Evolutionary conservation across 2,888 invertebrate species (phyloP).

Genomic region (Brenthis hecate): DNA sequence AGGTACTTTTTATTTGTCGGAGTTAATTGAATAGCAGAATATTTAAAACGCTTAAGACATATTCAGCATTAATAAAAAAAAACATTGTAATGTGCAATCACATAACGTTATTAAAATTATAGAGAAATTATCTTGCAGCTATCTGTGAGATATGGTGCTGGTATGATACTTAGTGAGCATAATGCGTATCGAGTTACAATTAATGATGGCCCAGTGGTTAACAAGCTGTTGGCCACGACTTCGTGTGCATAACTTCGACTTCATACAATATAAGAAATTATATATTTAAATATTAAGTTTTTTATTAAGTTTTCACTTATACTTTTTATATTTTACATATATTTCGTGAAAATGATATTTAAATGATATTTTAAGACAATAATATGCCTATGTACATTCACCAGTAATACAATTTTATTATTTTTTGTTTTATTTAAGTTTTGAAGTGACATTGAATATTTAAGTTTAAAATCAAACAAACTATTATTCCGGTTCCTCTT

Average conservation of each 20-base stretch:
- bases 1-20: neutral
- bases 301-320: too few species aligned
- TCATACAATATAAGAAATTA: neutral
- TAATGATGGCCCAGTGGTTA: neutral
- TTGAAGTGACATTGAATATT: too few species aligned
- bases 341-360: too few species aligned
- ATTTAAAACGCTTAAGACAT: neutral
- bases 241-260: neutral
- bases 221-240: slow-evolving; percentile 8
- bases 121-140: slow-evolving; percentile 7
- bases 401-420: too few species aligned
- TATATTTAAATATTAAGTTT: too few species aligned
- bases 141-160: slow-evolving; percentile 13
- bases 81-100: neutral
- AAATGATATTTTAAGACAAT: too few species aligned
- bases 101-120: slow-evolving; percentile 2
- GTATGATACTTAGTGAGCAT: slow-evolving; percentile 10
- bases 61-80: too few species aligned
- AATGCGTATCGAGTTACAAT: slow-evolving; percentile 17
- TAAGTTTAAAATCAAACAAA: too few species aligned
- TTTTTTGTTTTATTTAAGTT: too few species aligned
- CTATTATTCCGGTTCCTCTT: neutral
- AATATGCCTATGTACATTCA: too few species aligned
- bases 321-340: too few species aligned
- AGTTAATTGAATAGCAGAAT: neutral